Evolutionary conservation across 2,888 invertebrate genomes (phyloP).

Genomic region (Ectemnius continuus): DNA sequence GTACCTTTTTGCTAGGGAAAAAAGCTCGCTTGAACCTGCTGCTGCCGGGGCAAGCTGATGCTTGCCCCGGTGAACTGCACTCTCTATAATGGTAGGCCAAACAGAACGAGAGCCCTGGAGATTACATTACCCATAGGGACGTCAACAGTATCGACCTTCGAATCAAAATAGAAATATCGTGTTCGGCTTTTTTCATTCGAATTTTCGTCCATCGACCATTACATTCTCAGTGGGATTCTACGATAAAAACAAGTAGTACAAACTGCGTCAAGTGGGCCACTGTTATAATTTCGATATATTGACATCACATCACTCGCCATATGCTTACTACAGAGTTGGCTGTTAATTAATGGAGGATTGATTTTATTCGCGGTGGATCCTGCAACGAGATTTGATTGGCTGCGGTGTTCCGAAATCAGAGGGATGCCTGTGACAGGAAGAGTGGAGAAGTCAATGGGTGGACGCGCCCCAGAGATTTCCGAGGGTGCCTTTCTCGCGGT

Average conservation of each 20-base stretch:
- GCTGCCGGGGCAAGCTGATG: too few species aligned
- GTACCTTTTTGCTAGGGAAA: conserved; percentile 34
- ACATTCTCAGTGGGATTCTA: too few species aligned
- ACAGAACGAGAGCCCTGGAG: not conserved
- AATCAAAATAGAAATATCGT: conserved; percentile 1
- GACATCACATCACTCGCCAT: too few species aligned
- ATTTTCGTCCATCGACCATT: not conserved
- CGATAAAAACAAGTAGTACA: too few species aligned
- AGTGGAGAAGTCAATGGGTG: conserved; percentile 42
- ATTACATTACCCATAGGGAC: not conserved
- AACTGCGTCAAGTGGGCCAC: too few species aligned
- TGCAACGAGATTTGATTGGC: conserved; percentile 69
- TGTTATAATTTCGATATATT: too few species aligned
- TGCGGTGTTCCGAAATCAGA: conserved; percentile 71
- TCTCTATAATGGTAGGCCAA: conserved; percentile 2
- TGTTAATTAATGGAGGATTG: conserved; percentile 34
- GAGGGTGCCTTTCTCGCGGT: conserved; percentile 80
- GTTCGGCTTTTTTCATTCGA: not conserved
- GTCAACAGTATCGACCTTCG: conserved; percentile 2
- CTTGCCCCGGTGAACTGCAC: too few species aligned
- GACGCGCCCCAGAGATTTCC: conserved; percentile 73
- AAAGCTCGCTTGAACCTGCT: not conserved
- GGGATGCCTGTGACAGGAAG: conserved; percentile 71
- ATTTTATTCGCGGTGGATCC: conserved; percentile 29
- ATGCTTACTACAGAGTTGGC: not conserved